These are phyloP conservation scores for Ctenosaura bakeri DNA, from an alignment of 2,797 vertebrate genomes.

Conservation along the genomic window DNA sequence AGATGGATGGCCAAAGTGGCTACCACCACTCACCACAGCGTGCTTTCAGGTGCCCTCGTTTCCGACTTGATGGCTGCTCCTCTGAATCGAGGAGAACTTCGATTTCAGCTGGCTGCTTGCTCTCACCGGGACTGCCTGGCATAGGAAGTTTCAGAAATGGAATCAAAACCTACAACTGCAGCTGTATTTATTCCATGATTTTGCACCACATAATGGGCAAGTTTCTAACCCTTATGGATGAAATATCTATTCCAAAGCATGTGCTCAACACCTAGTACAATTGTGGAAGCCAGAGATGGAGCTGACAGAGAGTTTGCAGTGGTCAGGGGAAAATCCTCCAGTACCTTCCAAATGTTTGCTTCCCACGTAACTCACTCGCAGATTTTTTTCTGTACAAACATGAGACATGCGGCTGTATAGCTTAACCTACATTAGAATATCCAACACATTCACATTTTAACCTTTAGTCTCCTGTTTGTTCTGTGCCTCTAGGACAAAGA, in stretches of 20 bases:
- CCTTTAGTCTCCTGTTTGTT: background rate
- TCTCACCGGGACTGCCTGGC: background rate
- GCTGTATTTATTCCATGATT: rapidly evolving
- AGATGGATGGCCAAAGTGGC: background rate
- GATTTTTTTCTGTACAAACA: background rate
- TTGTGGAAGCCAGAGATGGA: background rate
- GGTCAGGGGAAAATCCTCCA: background rate
- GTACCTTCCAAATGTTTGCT: background rate
- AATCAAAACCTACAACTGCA: background rate
- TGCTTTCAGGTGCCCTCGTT: constrained; percentile 60
- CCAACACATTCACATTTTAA: background rate
- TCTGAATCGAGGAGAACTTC: constrained; percentile 76
- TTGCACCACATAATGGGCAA: background rate
- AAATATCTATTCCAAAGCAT: background rate
- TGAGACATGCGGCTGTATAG: background rate
- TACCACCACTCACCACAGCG: constrained; percentile 63
- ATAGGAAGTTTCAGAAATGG: constrained; percentile 15
- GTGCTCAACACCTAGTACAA: background rate
- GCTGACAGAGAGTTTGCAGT: background rate
- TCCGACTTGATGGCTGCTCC: constrained; percentile 61
- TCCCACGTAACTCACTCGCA: too few relatives aligned
- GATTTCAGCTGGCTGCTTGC: constrained; percentile 68
- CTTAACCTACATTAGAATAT: background rate
- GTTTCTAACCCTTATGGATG: background rate
- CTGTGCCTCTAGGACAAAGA: background rate